Conservation (phyloP, 2,797 vertebrate genomes). For the Salarias fasciatus region DNA sequence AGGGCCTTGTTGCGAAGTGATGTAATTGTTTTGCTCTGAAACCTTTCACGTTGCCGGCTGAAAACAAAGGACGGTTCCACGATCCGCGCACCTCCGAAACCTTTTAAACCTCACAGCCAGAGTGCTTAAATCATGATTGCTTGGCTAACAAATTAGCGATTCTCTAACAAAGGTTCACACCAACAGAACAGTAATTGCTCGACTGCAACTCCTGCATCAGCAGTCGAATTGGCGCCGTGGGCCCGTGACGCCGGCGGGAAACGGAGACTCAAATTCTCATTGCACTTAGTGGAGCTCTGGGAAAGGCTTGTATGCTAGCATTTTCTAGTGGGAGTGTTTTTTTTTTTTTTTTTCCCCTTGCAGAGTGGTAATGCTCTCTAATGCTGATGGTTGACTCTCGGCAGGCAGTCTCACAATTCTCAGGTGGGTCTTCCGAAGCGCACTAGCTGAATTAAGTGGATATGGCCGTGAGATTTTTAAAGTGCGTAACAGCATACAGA, state of each 20-base stretch:
- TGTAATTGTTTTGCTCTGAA: slow-evolving; percentile 76
- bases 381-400: slow-evolving; percentile 82
- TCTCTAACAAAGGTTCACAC: slow-evolving; percentile 58
- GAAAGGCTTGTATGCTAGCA: slow-evolving; percentile 52
- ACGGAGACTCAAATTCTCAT: slow-evolving; percentile 62
- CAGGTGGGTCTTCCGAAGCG: slow-evolving; percentile 77
- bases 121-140: slow-evolving; percentile 56
- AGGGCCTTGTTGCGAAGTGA: slow-evolving; percentile 71
- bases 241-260: slow-evolving; percentile 53
- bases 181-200: slow-evolving; percentile 67
- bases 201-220: slow-evolving; percentile 45
- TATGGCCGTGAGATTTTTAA: slow-evolving; percentile 72
- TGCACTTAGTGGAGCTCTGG: slow-evolving; percentile 71
- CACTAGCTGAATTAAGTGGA: slow-evolving; percentile 82
- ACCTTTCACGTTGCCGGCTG: slow-evolving; percentile 47
- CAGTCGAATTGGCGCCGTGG: slow-evolving; percentile 58
- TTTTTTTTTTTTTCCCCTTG: slow-evolving; percentile 58
- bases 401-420: slow-evolving; percentile 77
- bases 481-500: slow-evolving; percentile 67
- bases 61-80: slow-evolving; percentile 58
- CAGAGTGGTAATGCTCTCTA: slow-evolving; percentile 78
- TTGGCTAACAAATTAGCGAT: slow-evolving; percentile 68
- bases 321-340: slow-evolving; percentile 72
- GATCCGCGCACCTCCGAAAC: slow-evolving; percentile 45
- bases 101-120: slow-evolving; percentile 57